Evolutionary conservation across 2,113 vertebrate genomes (phyloP), one percentile per base, ranked within the genome.

Genomic region (Nettapus auritus): DNA sequence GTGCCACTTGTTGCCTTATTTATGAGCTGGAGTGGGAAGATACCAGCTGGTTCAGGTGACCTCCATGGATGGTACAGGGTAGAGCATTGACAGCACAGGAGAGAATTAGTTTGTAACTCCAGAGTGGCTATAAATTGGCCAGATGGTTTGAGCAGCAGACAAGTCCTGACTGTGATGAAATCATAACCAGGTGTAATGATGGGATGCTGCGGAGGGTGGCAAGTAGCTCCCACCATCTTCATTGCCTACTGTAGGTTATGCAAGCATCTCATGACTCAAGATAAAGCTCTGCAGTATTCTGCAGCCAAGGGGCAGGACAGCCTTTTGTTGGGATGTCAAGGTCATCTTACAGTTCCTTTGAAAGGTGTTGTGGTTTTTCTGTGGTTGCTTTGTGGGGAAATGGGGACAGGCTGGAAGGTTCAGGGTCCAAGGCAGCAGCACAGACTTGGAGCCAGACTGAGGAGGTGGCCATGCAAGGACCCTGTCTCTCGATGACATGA

Each of bases 181-280:
- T 17, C 56, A 34, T 68, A 36, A 71, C 2, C 66, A 59, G 52
- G 28, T 63, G 29, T 50, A 68, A 78, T 56, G 70, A 34, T 28
- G 22, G 53, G 10, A 64, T 53, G 36, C 14, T 68, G 62, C 23
- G 29, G 52, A 85, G 21, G 28, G 52, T 4, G 1, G 12, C 11
- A 25, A 56, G 59, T 46, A 73, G 40, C 36, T 83, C 46, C 44
- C 40, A 34, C 38, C 40, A 62, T 6, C 59, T 62, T 36, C 52
- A 44, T 6, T 2, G 2, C 0, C 0, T 28, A 23, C 4, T 64
- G 38, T 19, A 48, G 36, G 7, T 4, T 3, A 33, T 56, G 22
- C 21, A 50, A 48, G 15, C 9, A 9, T 33, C 46, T 55, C 8
- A 2, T 38, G 28, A 29, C 8, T 21, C 6, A 3, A 28, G 20